Percentiles rank a stretch among this genome's conserved stretches.
These are phyloP conservation scores for Alviniconcha marisindica DNA, from an alignment of 1,140 invertebrate genomes.

Conservation along the genomic window DNA sequence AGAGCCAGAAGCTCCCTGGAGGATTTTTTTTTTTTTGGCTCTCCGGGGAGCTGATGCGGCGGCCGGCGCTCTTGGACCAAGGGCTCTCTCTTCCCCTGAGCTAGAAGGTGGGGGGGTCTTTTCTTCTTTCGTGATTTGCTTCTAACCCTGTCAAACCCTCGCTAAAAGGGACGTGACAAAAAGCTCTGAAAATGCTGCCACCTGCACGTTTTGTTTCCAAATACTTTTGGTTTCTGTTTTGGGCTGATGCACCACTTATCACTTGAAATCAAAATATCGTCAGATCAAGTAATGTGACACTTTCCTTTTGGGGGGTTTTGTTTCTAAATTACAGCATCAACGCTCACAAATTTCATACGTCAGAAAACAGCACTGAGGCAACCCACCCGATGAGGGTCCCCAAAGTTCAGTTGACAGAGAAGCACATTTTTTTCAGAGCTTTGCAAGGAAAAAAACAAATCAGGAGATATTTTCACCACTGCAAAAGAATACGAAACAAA, in stretches of 20 bases:
- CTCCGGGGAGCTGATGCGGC: no score
- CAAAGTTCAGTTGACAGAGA: no score
- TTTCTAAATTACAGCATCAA: no score
- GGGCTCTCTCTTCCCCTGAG: neutral
- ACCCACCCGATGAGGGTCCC: no score
- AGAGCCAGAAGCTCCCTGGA: neutral
- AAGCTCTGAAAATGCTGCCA: neutral
- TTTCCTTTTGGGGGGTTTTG: no score
- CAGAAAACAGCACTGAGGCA: no score
- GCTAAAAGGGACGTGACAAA: neutral
- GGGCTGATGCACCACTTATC: no score
- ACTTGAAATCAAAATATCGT: no score
- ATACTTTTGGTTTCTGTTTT: no score
- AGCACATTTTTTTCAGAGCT: neutral
- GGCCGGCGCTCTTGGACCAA: neutral
- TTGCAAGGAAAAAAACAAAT: slow-evolving; percentile 4
- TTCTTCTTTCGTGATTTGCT: neutral
- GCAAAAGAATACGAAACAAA: slow-evolving; percentile 17
- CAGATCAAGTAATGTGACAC: no score
- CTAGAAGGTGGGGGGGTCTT: neutral
- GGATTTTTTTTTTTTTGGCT: neutral
- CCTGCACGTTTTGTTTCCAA: no score
- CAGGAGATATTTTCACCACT: slow-evolving; percentile 28
- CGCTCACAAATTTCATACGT: no score
- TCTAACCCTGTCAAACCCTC: neutral